Percentiles rank a stretch among this genome's conserved stretches.
phyloP scores from a whole-genome alignment of 2,888 invertebrate genomes.

The Gymnocheta viridis region DNA sequence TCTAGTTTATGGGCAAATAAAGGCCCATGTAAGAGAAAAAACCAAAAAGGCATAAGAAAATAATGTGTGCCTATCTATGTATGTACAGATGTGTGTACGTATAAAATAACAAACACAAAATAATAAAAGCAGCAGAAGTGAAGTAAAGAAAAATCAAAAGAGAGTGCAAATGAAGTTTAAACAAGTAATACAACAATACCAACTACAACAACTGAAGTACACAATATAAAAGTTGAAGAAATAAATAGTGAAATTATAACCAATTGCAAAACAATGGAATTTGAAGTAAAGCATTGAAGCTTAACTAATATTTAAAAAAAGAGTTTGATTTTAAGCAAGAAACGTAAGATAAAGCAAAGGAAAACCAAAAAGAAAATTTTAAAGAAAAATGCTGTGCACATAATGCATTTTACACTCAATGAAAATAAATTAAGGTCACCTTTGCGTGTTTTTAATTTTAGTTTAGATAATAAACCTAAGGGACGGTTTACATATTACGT shows the following conservation, averaged over 20 bases:
- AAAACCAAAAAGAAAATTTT: conserved; percentile 28
- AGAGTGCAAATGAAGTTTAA: conserved; percentile 54
- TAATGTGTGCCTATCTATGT: conserved; percentile 30
- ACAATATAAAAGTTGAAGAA: conserved; percentile 41
- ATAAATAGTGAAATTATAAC: conserved; percentile 68
- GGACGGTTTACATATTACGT: too few species aligned
- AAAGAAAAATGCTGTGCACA: conserved; percentile 39
- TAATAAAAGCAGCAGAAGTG: conserved; percentile 10
- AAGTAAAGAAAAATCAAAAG: conserved; percentile 36
- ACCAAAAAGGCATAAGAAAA: conserved; percentile 55
- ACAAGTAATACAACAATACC: conserved; percentile 43
- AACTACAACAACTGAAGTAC: conserved; percentile 14
- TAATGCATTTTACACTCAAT: conserved; percentile 58
- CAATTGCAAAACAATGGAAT: conserved; percentile 70
- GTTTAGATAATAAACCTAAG: too few species aligned
- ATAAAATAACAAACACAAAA: conserved; percentile 35
- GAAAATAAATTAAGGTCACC: conserved; percentile 40
- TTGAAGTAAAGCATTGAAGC: conserved; percentile 51
- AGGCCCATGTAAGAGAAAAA: conserved; percentile 28
- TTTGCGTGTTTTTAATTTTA: not conserved
- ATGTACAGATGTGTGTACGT: not conserved
- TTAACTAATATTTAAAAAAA: conserved; percentile 45
- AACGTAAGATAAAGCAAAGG: conserved; percentile 23
- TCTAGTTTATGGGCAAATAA: conserved; percentile 42
- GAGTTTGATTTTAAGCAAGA: conserved; percentile 10